Conservation (phyloP, 2,797 vertebrate species). For the Okamejei kenojei region DNA sequence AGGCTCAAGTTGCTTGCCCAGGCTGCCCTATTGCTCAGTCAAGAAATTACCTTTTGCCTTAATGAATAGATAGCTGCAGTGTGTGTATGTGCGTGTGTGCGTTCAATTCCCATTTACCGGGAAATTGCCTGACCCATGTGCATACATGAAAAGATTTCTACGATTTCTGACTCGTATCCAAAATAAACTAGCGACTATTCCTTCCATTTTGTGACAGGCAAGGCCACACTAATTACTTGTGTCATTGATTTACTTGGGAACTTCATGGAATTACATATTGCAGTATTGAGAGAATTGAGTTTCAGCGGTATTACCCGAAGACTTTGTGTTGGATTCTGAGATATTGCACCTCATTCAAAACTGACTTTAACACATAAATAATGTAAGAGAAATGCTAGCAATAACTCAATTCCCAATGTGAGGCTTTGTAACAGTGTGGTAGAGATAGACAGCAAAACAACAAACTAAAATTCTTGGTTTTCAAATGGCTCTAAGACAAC, state of each 20-base stretch:
- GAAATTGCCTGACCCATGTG: not conserved
- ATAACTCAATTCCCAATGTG: not conserved
- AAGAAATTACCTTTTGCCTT: not conserved
- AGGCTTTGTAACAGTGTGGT: too few species aligned
- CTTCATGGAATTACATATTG: not conserved
- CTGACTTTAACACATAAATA: constrained; percentile 11
- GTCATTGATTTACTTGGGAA: not conserved
- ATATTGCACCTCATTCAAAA: not conserved
- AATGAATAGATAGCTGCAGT: not conserved
- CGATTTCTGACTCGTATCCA: too few species aligned
- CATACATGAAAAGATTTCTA: not conserved
- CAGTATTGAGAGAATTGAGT: not conserved
- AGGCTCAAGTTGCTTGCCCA: not conserved
- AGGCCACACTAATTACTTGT: not conserved
- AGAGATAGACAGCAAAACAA: too few species aligned
- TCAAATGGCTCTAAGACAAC: too few species aligned
- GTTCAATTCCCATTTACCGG: not conserved
- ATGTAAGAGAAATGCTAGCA: not conserved
- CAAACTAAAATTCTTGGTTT: too few species aligned
- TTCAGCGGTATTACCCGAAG: not conserved
- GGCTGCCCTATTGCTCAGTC: not conserved
- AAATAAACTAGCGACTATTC: not conserved
- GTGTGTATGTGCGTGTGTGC: not conserved
- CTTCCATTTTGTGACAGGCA: not conserved
- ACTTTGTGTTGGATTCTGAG: not conserved